Conservation (phyloP, 2,888 invertebrate genomes). For the Rotaria socialis region DNA sequence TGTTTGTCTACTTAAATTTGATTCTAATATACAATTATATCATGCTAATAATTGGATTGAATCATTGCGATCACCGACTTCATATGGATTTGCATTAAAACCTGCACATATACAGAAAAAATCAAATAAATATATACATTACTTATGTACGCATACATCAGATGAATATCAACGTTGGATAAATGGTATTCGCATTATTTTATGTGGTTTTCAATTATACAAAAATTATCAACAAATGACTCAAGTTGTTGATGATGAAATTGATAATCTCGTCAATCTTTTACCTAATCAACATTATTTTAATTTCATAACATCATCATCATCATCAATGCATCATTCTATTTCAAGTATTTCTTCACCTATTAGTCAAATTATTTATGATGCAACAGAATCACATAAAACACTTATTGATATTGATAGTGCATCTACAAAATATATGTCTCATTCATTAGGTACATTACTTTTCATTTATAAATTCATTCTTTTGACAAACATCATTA, state of each 20-base stretch:
- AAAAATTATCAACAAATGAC: slow-evolving; percentile 69
- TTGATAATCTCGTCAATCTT: background rate
- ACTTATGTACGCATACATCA: slow-evolving; percentile 89
- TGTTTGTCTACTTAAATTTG: slow-evolving; percentile 82
- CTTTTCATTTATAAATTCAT: background rate
- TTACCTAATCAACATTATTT: background rate
- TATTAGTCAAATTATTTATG: background rate
- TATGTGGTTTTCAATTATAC: slow-evolving; percentile 67
- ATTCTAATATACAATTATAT: slow-evolving; percentile 74
- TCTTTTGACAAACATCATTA: background rate
- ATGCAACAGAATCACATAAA: background rate
- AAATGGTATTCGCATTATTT: slow-evolving; percentile 89
- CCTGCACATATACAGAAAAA: slow-evolving; percentile 85
- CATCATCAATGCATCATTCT: background rate
- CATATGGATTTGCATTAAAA: slow-evolving; percentile 90
- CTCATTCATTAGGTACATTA: background rate
- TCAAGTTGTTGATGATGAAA: background rate
- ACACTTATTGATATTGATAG: slow-evolving; percentile 2
- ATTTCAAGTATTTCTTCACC: background rate
- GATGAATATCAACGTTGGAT: slow-evolving; percentile 82
- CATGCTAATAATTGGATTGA: slow-evolving; percentile 92
- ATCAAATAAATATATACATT: slow-evolving; percentile 85
- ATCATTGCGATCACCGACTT: slow-evolving; percentile 94
- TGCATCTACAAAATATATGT: background rate
- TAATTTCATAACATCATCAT: background rate